A percentile compares a stretch with the other conserved stretches of the same genome.
Conservation (phyloP, 2,797 vertebrate species). For the Tauraco hartlaubi region DNA sequence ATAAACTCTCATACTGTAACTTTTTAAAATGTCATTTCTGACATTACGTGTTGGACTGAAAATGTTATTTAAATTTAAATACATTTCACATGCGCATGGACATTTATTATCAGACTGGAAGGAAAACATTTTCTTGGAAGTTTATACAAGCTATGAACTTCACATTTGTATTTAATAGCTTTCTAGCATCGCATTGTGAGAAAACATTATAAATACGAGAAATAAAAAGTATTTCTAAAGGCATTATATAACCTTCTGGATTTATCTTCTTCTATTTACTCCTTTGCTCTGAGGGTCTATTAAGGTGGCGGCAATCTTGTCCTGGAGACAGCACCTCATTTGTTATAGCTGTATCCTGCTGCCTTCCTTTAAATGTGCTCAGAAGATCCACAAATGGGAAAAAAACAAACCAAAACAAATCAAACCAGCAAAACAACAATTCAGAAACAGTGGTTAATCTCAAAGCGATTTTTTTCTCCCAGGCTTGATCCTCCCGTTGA, state of each 20-base stretch:
- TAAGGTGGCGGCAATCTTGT: slow-evolving; percentile 8
- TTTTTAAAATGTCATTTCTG: not conserved
- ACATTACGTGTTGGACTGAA: not conserved
- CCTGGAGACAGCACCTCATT: not conserved
- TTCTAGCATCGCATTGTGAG: not conserved
- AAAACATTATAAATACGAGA: not conserved
- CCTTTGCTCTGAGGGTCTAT: not conserved
- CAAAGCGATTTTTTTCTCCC: not conserved
- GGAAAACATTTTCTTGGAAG: slow-evolving; percentile 1
- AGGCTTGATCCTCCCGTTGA: accelerated
- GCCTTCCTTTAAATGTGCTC: not conserved
- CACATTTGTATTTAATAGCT: not conserved
- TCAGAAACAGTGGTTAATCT: not conserved
- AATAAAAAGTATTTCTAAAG: not conserved
- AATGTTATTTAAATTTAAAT: slow-evolving; percentile 16
- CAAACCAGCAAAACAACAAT: not conserved
- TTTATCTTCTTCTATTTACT: not conserved
- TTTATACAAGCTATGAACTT: slow-evolving; percentile 7
- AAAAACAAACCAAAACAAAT: not conserved
- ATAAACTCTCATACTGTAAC: accelerated
- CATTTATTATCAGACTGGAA: not conserved
- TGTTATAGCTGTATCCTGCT: not conserved
- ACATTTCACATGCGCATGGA: not conserved
- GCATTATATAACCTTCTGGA: not conserved
- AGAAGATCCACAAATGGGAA: not conserved